Evolutionary conservation across 1,140 invertebrate genomes (phyloP).

Genomic region (Ptiloglossa arizonensis): DNA sequence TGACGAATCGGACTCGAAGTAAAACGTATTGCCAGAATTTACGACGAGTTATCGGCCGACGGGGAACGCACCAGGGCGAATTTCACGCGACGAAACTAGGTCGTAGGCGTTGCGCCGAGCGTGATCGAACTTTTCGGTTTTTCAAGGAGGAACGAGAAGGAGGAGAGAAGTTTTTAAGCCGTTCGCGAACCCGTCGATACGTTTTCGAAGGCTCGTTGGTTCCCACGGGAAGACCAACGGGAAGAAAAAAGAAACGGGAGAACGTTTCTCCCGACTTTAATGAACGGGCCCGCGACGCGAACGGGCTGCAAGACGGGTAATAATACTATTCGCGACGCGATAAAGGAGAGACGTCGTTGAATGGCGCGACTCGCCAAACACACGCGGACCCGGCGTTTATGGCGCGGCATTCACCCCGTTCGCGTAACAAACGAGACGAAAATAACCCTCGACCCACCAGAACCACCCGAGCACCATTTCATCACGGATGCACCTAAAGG

Average conservation of each 20-base stretch:
- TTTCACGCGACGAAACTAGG: constrained; percentile 40
- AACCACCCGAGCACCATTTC: too few relatives aligned
- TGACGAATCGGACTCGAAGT: constrained; percentile 29
- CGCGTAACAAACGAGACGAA: constrained; percentile 3
- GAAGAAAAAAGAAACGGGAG: too few relatives aligned
- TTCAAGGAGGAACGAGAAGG: too few relatives aligned
- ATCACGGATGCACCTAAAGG: too few relatives aligned
- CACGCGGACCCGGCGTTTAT: too few relatives aligned
- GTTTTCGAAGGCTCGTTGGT: too few relatives aligned
- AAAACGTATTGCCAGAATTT: constrained; percentile 10
- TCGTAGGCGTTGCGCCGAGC: constrained; percentile 20
- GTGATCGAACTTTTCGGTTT: constrained; percentile 52
- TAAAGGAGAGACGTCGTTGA: background rate
- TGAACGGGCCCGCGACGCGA: too few relatives aligned
- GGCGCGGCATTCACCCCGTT: constrained; percentile 5
- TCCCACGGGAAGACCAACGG: background rate
- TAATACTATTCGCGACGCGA: too few relatives aligned
- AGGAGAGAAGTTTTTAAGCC: constrained; percentile 32
- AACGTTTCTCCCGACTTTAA: background rate
- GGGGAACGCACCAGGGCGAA: background rate
- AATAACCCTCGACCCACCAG: background rate
- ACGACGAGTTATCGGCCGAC: background rate
- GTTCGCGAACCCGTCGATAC: constrained; percentile 34
- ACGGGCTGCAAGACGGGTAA: too few relatives aligned
- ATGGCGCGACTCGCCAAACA: background rate